Conservation (phyloP, 2,888 invertebrate species). For the Eupithecia vulgata region DNA sequence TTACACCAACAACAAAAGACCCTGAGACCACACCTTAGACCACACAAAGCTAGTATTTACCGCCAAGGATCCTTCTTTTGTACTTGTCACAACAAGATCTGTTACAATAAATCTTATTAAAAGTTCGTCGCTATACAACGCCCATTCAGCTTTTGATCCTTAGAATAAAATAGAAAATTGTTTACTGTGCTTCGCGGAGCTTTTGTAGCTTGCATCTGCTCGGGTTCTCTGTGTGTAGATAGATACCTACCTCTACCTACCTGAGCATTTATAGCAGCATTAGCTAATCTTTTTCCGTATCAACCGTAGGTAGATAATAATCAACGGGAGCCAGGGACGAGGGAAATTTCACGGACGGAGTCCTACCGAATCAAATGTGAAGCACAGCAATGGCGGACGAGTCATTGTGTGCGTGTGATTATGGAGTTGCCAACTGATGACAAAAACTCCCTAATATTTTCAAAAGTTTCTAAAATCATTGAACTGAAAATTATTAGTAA, state of each 20-base stretch:
- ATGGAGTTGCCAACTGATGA: no score
- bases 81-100: constrained; percentile 83
- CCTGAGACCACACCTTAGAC: constrained; percentile 77
- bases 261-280: constrained; percentile 23
- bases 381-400: no score
- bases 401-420: no score
- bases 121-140: constrained; percentile 69
- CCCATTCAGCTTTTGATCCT: constrained; percentile 74
- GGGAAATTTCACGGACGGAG: no score
- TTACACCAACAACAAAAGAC: constrained; percentile 60
- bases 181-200: constrained; percentile 67
- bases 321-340: background rate
- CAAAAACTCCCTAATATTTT: no score
- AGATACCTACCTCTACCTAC: no score
- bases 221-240: constrained; percentile 20
- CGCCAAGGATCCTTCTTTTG: constrained; percentile 73
- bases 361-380: no score
- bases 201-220: constrained; percentile 76
- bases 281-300: constrained; percentile 21
- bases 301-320: background rate
- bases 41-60: constrained; percentile 77
- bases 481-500: no score
- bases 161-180: constrained; percentile 65
- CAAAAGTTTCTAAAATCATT: no score
- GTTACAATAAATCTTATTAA: constrained; percentile 84